Conservation (phyloP, 2,797 vertebrate genomes). For the Paramormyrops hopkinsi region DNA sequence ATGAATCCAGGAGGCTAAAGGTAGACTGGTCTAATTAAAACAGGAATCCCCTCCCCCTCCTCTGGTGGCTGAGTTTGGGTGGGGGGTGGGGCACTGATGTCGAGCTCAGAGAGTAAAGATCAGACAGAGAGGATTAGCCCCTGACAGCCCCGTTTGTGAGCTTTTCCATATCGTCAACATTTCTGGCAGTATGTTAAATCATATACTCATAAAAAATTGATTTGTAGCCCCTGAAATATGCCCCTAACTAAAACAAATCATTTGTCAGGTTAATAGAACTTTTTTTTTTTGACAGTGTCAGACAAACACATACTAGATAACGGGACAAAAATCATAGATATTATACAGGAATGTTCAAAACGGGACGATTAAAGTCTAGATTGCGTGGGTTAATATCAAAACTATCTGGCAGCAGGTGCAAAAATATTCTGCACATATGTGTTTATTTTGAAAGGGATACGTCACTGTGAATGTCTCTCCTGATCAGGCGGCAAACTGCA, state of each 20-base stretch:
- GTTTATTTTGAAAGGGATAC: neutral
- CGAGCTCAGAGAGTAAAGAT: neutral
- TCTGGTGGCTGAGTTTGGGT: neutral
- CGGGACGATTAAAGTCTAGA: neutral
- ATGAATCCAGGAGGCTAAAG: constrained; percentile 18
- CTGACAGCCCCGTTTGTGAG: neutral
- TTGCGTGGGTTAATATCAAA: neutral
- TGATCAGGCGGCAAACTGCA: neutral
- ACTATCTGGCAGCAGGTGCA: neutral
- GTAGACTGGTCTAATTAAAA: constrained; percentile 27
- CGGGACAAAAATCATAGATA: neutral
- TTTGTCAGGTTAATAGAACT: neutral
- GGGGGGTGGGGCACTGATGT: neutral
- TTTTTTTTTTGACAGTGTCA: neutral
- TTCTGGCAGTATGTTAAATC: neutral
- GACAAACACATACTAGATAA: neutral
- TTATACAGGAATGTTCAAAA: neutral
- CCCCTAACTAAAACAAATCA: neutral
- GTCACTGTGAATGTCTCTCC: neutral
- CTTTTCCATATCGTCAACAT: neutral
- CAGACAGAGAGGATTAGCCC: neutral
- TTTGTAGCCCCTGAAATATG: neutral
- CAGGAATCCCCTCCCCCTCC: neutral
- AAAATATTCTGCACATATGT: neutral
- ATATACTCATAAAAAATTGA: neutral